Base-by-base conservation (phyloP, 1,140 invertebrate species). In the Thalassaphorura encarpata region DNA sequence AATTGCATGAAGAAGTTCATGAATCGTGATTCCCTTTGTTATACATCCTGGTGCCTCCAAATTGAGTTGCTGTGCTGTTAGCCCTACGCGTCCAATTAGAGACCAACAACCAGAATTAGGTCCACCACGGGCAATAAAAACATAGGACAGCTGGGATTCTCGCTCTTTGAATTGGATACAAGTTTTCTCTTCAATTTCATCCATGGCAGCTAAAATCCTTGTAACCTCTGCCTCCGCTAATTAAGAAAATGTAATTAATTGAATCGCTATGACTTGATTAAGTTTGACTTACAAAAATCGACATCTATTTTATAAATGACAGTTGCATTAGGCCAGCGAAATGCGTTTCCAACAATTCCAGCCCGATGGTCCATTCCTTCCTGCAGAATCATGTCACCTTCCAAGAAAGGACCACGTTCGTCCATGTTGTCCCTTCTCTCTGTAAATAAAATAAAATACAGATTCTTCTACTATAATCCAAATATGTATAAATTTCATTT, bases 1-100 rank as follows among this genome's bases (percentile, higher is more conserved):
- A 27, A 66, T 3, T 18, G 58, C 46, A 40, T 67, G 64, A 13
- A 63, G 27, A 8, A 56, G 28, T 24, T 56, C 54, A 31, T 56
- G 54, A 31, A 33, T 21, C 2, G 29, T 33, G 1, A 31, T 18
- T 8, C 53, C 53, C 27, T 11, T 13, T 24, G 21, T 11, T 13
- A 49, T 28, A 21, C 47, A 49, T 6, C 47, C 19, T 11, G 18
- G 47, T 6, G 23, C 23, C 21, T 45, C 42, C 8, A 49, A 23
- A 19, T 21, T 26, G 13, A 49, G 5, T 13, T 6, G 5, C 21
- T 51, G 49, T 16, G 6, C 16, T 4, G 27, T 29, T n/a, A n/a
- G n/a, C 33, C 33, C 33, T 11, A n/a, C 3, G 3, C 11, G 6
- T 19, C 49, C 49, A 15, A 51, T 16, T 3, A 8, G 13, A 4